Evolutionary conservation across 2,888 invertebrate species (phyloP).

Genomic region (Chouioia cunea): DNA sequence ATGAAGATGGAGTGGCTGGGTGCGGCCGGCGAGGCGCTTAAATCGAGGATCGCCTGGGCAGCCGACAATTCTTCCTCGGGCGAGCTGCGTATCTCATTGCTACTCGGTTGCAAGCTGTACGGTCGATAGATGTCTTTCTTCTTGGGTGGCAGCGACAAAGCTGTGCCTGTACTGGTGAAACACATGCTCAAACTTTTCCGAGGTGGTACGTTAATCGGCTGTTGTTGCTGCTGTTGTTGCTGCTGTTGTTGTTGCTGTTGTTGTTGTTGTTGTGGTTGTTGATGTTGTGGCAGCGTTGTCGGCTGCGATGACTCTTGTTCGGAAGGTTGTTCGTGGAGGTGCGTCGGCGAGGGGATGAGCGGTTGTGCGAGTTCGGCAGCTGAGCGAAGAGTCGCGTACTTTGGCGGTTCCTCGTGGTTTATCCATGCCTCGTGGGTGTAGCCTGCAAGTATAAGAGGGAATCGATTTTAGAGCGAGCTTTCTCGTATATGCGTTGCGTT

Average conservation of each 20-base stretch:
- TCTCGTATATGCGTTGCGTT: too few species aligned
- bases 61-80: conserved; percentile 89
- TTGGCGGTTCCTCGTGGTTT: conserved; percentile 69
- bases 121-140: conserved; percentile 93
- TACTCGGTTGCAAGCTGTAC: conserved; percentile 74
- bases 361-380: conserved; percentile 70
- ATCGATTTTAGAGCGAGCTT: background rate
- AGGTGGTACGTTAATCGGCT: conserved; percentile 56
- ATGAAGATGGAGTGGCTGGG: conserved; percentile 65
- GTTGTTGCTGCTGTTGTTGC: conserved; percentile 46
- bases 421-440: conserved; percentile 66
- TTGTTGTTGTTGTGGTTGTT: conserved; percentile 52
- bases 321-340: too few species aligned
- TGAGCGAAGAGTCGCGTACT: conserved; percentile 72
- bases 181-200: conserved; percentile 84
- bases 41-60: conserved; percentile 89
- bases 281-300: too few species aligned
- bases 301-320: too few species aligned
- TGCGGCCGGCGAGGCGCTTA: conserved; percentile 85
- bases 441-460: conserved; percentile 53
- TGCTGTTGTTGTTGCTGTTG: conserved; percentile 53
- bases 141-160: conserved; percentile 87
- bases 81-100: conserved; percentile 72
- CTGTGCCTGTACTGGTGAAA: conserved; percentile 87
- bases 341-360: conserved; percentile 55